Percentiles rank a stretch among this genome's conserved stretches.
These are phyloP conservation scores for Charanyca ferruginea DNA, from an alignment of 2,888 invertebrate genomes.

Conservation along the genomic window DNA sequence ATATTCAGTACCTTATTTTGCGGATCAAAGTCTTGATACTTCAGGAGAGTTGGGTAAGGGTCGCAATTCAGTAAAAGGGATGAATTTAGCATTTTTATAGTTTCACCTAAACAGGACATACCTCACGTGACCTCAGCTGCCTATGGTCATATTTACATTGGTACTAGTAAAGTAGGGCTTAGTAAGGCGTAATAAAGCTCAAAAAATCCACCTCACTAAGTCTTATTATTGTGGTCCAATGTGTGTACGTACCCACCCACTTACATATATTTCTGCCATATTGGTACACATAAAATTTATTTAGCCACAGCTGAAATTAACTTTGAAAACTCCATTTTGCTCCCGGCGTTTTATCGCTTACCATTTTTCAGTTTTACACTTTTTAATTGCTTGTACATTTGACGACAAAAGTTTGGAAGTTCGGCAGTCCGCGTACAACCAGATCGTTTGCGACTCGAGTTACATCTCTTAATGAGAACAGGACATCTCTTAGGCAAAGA, in stretches of 20 bases:
- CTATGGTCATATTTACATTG: constrained; percentile 1
- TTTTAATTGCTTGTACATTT: constrained; percentile 38
- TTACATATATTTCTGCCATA: neutral
- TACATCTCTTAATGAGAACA: constrained; percentile 34
- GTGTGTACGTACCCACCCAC: neutral
- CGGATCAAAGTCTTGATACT: constrained; percentile 3
- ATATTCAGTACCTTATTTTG: constrained; percentile 1
- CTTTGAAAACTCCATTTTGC: constrained; percentile 4
- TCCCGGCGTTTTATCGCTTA: neutral
- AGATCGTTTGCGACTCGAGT: constrained; percentile 27
- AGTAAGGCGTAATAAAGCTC: neutral
- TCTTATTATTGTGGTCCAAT: neutral
- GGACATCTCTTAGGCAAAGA: constrained; percentile 22
- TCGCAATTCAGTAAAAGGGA: constrained; percentile 16
- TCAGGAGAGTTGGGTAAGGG: neutral
- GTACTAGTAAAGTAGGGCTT: neutral
- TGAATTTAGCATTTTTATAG: constrained; percentile 23
- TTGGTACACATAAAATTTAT: neutral
- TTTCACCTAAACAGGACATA: neutral
- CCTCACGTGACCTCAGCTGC: neutral
- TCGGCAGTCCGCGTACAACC: constrained; percentile 1
- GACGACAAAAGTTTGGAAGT: constrained; percentile 5
- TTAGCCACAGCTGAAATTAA: constrained; percentile 13
- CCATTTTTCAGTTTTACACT: constrained; percentile 17
- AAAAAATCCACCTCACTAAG: neutral